Conservation (phyloP, 2,888 invertebrate species). For the Caenorhabditis drosophilae region DNA sequence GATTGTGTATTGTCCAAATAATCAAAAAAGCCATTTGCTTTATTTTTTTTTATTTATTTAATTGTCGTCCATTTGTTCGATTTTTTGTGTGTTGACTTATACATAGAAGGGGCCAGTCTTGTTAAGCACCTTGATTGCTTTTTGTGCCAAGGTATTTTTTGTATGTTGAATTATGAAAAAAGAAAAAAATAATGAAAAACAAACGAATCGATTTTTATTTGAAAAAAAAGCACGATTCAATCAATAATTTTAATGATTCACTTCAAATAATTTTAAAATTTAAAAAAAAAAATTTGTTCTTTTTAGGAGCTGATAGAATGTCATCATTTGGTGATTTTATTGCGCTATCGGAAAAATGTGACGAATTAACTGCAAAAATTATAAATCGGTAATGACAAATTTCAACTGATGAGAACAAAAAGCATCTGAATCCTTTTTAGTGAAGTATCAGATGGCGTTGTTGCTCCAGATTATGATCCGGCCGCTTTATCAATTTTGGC, state of each 20-base stretch:
- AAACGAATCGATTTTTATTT: no score
- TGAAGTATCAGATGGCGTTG: conserved; percentile 96
- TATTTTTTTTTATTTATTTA: not conserved
- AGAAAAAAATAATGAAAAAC: no score
- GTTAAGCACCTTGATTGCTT: no score
- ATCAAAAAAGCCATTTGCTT: not conserved
- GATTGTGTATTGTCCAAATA: no score
- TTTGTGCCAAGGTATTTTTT: no score
- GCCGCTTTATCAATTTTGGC: conserved; percentile 85
- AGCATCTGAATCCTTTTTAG: conserved; percentile 4
- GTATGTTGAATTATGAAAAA: no score
- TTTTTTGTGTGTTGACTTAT: no score
- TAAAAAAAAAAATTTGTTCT: no score
- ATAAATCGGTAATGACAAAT: conserved; percentile 75
- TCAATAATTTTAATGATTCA: no score
- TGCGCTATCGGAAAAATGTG: conserved; percentile 89
- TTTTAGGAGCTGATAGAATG: conserved; percentile 88
- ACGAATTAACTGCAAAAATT: conserved; percentile 86
- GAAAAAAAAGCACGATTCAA: no score
- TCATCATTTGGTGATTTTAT: conserved; percentile 98
- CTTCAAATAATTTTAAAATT: no score
- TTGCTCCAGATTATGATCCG: conserved; percentile 87
- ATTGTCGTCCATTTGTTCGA: not conserved
- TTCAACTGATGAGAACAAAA: not conserved
- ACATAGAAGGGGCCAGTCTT: conserved; percentile 3